Conservation (phyloP, 2,797 vertebrate species). For the Bovichtus diacanthus region DNA sequence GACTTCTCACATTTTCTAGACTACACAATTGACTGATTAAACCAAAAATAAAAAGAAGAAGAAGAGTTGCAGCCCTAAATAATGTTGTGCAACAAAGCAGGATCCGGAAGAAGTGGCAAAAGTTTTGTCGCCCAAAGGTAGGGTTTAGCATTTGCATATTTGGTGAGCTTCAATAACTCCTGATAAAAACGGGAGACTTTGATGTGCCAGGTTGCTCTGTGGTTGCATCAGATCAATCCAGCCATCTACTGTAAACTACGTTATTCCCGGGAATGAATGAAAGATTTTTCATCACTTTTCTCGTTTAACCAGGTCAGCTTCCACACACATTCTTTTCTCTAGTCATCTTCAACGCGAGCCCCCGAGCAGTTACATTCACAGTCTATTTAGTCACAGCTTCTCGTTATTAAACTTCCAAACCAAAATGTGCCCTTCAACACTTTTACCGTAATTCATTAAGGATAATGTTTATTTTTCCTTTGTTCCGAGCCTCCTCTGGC, state of each 20-base stretch:
- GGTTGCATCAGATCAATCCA: slow-evolving; percentile 76
- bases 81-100: not conserved
- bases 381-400: slow-evolving; percentile 51
- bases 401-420: slow-evolving; percentile 59
- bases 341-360: slow-evolving; percentile 27
- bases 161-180: slow-evolving; percentile 28
- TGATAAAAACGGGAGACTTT: slow-evolving; percentile 56
- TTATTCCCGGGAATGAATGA: slow-evolving; percentile 44
- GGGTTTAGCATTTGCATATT: slow-evolving; percentile 57
- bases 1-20: not conserved
- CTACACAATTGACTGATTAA: slow-evolving; percentile 1
- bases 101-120: not conserved
- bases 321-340: slow-evolving; percentile 24
- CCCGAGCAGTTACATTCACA: slow-evolving; percentile 36
- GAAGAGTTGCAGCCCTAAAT: not conserved
- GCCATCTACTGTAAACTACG: slow-evolving; percentile 38
- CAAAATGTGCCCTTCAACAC: slow-evolving; percentile 56
- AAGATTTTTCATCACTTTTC: slow-evolving; percentile 55
- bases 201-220: slow-evolving; percentile 69
- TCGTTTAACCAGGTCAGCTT: slow-evolving; percentile 59
- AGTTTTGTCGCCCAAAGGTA: slow-evolving; percentile 47
- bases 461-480: slow-evolving; percentile 54
- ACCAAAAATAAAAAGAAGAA: not conserved
- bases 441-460: slow-evolving; percentile 68
- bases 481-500: slow-evolving; percentile 41